Percentiles rank a stretch among this genome's conserved stretches.
These are phyloP conservation scores for Eupelmus urozonus DNA, from an alignment of 2,888 invertebrate genomes.

Conservation along the genomic window DNA sequence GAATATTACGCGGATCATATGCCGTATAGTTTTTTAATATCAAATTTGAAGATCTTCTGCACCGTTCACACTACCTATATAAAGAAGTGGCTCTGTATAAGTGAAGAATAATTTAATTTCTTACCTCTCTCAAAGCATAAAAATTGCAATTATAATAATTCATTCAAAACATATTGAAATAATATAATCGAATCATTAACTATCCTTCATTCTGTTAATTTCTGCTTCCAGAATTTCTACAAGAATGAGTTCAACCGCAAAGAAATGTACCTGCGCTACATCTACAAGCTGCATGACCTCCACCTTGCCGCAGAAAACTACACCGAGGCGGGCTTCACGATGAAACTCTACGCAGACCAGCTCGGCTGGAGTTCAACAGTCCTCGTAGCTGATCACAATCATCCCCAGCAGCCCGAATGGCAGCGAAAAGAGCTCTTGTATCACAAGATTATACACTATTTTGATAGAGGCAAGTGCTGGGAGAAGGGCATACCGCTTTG, in stretches of 20 bases:
- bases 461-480: slow-evolving; percentile 98
- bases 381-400: slow-evolving; percentile 82
- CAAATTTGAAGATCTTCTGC: too few relatives aligned
- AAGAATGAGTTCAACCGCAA: slow-evolving; percentile 96
- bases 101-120: too few relatives aligned
- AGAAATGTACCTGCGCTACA: slow-evolving; percentile 96
- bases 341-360: slow-evolving; percentile 95
- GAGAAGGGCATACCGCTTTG: slow-evolving; percentile 95
- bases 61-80: too few relatives aligned
- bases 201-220: background rate
- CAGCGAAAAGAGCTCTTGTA: slow-evolving; percentile 93
- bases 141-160: background rate
- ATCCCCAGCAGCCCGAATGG: slow-evolving; percentile 90
- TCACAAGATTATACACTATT: slow-evolving; percentile 92
- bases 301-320: slow-evolving; percentile 95
- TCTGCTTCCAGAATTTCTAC: slow-evolving; percentile 88
- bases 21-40: too few relatives aligned
- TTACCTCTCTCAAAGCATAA: too few relatives aligned
- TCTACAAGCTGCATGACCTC: slow-evolving; percentile 95
- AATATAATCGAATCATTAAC: background rate
- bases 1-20: too few relatives aligned
- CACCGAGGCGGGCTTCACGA: slow-evolving; percentile 95
- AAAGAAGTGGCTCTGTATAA: too few relatives aligned
- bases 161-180: background rate
- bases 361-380: slow-evolving; percentile 88